Conservation (phyloP, 2,797 vertebrate species). For the Lophotriccus pileatus region DNA sequence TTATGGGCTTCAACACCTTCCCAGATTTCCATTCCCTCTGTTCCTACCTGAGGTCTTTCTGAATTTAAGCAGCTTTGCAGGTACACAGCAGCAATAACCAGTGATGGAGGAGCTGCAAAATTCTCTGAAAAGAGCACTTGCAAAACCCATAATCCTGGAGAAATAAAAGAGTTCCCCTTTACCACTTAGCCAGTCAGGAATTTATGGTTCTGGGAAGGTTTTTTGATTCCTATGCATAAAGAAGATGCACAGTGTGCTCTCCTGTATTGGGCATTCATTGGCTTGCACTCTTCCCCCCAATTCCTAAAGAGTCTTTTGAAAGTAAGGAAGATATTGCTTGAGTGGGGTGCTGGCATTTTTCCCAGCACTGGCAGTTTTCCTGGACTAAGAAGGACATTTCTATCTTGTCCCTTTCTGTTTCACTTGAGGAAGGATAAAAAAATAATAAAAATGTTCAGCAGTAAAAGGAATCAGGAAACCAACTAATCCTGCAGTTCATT, state of each 20-base stretch:
- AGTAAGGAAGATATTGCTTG: constrained; percentile 1
- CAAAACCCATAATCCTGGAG: background rate
- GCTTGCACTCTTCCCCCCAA: background rate
- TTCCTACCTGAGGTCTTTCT: background rate
- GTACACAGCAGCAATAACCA: background rate
- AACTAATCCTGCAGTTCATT: background rate
- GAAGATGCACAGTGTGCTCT: background rate
- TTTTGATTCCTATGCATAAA: background rate
- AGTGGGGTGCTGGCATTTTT: constrained; percentile 44
- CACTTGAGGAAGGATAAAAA: background rate
- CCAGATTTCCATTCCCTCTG: background rate
- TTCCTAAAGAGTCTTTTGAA: constrained; percentile 21
- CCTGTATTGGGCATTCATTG: background rate
- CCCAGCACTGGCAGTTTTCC: constrained; percentile 38
- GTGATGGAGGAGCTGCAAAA: background rate
- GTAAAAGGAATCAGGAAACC: background rate
- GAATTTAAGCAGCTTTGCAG: background rate
- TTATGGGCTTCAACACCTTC: background rate
- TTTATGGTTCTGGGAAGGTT: background rate
- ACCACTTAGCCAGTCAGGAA: background rate
- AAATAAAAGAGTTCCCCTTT: background rate
- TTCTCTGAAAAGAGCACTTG: background rate
- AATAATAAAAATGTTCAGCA: background rate
- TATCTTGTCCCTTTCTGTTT: constrained; percentile 29
- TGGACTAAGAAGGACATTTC: constrained; percentile 30